A percentile compares a stretch with the other conserved stretches of the same genome.
Conservation (phyloP, 2,888 invertebrate species). For the Brenthis hecate region DNA sequence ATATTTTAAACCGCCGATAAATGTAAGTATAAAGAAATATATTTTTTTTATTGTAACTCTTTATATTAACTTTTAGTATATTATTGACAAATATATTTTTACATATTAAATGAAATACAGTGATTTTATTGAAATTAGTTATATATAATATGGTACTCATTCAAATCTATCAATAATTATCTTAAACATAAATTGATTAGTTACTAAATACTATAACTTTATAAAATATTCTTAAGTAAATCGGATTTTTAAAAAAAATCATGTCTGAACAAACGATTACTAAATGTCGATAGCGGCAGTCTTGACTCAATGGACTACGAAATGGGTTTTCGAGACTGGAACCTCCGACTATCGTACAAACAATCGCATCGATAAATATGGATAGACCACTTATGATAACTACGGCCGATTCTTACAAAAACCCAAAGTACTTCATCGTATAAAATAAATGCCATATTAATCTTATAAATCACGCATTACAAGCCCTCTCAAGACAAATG, state of each 20-base stretch:
- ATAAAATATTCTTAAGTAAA: neutral
- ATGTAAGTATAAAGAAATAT: too few relatives aligned
- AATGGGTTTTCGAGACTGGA: neutral
- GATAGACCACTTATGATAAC: neutral
- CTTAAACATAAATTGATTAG: too few relatives aligned
- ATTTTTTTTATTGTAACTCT: too few relatives aligned
- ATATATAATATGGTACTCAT: too few relatives aligned
- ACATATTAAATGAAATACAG: too few relatives aligned
- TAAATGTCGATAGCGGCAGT: neutral
- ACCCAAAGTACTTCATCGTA: neutral
- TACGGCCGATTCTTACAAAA: neutral
- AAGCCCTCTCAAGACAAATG: slow-evolving; percentile 14
- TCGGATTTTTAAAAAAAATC: neutral
- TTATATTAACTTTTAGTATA: too few relatives aligned
- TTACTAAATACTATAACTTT: too few relatives aligned
- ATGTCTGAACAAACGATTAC: neutral
- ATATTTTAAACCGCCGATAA: too few relatives aligned
- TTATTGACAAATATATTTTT: too few relatives aligned
- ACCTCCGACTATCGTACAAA: neutral
- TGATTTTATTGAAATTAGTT: too few relatives aligned
- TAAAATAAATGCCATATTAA: neutral
- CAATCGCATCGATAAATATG: neutral
- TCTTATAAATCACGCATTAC: slow-evolving; percentile 18
- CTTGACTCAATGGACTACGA: neutral
- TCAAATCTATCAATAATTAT: too few relatives aligned